phyloP scores from a whole-genome alignment of 2,888 invertebrate genomes.

The Syritta pipiens region DNA sequence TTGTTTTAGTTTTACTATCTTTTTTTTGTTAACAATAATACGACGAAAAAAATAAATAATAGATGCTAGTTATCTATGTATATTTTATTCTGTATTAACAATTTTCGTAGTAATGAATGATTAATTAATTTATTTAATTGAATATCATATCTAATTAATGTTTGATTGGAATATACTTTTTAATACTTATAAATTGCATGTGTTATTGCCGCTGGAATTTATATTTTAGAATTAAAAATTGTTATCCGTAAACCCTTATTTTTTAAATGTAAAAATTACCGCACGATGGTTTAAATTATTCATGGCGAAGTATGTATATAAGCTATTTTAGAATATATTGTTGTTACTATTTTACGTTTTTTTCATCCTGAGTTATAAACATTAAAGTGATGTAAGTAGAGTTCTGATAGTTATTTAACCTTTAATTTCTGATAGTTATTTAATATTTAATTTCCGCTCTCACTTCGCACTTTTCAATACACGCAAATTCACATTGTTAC shows the following conservation, averaged over 20 bases:
- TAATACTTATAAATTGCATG: slow-evolving; percentile 22
- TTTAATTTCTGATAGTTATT: neutral
- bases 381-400: neutral
- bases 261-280: slow-evolving; percentile 8
- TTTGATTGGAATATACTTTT: neutral
- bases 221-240: slow-evolving; percentile 20
- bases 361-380: slow-evolving; percentile 23
- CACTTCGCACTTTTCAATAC: too few species aligned
- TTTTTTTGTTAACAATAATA: too few species aligned
- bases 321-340: slow-evolving; percentile 27
- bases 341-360: slow-evolving; percentile 11
- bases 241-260: neutral
- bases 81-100: too few species aligned
- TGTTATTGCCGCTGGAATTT: slow-evolving; percentile 15
- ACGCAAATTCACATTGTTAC: too few species aligned
- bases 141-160: slow-evolving; percentile 21
- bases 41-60: too few species aligned
- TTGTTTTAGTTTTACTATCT: neutral
- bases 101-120: too few species aligned
- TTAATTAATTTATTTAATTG: slow-evolving; percentile 18
- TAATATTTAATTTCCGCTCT: neutral
- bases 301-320: neutral
- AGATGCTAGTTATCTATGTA: too few species aligned
- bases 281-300: neutral
- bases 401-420: neutral